phyloP scores from a whole-genome alignment of 1,140 invertebrate genomes.

The Leguminivora glycinivorella region DNA sequence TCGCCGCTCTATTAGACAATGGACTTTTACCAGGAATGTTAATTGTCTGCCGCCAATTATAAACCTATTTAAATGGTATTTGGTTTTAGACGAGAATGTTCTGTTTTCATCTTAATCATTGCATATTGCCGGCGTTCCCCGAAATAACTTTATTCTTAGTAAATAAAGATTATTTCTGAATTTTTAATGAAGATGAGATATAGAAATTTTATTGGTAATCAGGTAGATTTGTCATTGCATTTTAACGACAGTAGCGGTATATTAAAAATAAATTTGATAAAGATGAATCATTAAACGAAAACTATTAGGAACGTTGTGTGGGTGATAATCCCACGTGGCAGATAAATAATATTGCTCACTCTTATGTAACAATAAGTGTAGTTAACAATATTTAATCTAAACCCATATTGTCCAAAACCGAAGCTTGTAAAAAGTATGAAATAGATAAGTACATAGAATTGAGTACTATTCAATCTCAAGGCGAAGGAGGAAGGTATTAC shows the following conservation, averaged over 20 bases:
- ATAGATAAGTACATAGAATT: too few species aligned
- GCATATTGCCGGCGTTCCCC: background rate
- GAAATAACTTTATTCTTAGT: background rate
- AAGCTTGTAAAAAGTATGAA: too few species aligned
- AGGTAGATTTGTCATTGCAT: background rate
- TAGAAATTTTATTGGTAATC: background rate
- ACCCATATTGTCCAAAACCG: too few species aligned
- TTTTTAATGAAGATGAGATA: too few species aligned
- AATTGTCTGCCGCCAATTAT: background rate
- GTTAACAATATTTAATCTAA: too few species aligned
- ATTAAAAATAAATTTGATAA: background rate
- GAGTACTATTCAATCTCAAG: too few species aligned
- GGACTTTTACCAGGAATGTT: slow-evolving; percentile 18
- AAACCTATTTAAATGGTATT: background rate
- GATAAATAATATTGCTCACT: too few species aligned
- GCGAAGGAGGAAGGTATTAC: too few species aligned
- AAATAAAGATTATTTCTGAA: too few species aligned
- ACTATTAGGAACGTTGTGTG: background rate
- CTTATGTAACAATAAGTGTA: too few species aligned
- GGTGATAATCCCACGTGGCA: background rate
- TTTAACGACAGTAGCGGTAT: background rate
- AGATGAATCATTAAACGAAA: background rate
- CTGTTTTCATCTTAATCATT: slow-evolving; percentile 11
- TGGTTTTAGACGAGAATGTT: background rate
- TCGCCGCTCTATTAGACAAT: slow-evolving; percentile 10